Conservation (phyloP, 2,888 invertebrate genomes). For the Phaonia tiefii region DNA sequence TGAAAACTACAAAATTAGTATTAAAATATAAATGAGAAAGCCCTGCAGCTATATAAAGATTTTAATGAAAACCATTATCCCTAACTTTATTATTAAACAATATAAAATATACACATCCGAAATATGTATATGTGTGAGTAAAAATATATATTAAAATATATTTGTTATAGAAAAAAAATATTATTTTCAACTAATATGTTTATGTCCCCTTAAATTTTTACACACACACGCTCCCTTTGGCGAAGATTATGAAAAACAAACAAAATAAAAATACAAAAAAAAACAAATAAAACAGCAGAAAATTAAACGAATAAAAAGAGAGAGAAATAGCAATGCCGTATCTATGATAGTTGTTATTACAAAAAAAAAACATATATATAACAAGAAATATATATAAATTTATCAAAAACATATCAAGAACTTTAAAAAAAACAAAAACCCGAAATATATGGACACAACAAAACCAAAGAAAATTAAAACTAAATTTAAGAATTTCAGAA, state of each 20-base stretch:
- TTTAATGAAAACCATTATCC: conserved; percentile 36
- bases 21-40: conserved; percentile 52
- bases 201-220: conserved; percentile 15
- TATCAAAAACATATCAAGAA: conserved; percentile 19
- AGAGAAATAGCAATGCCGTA: conserved; percentile 64
- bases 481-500: conserved; percentile 23
- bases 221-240: conserved; percentile 22
- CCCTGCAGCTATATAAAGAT: conserved; percentile 63
- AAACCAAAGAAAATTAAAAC: conserved; percentile 26
- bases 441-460: conserved; percentile 26
- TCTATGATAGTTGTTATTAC: conserved; percentile 62
- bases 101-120: neutral
- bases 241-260: conserved; percentile 16
- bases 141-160: conserved; percentile 9
- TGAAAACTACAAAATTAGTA: conserved; percentile 14
- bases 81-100: conserved; percentile 34
- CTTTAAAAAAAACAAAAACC: conserved; percentile 49
- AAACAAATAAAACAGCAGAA: conserved; percentile 5
- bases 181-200: too few species aligned
- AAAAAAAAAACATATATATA: conserved; percentile 40
- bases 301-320: conserved; percentile 45
- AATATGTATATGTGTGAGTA: conserved; percentile 3
- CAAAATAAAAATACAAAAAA: conserved; percentile 21
- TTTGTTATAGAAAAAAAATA: conserved; percentile 8
- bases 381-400: conserved; percentile 34